These are phyloP conservation scores for Sericinus montela DNA, from an alignment of 2,888 invertebrate genomes.

Conservation along the genomic window DNA sequence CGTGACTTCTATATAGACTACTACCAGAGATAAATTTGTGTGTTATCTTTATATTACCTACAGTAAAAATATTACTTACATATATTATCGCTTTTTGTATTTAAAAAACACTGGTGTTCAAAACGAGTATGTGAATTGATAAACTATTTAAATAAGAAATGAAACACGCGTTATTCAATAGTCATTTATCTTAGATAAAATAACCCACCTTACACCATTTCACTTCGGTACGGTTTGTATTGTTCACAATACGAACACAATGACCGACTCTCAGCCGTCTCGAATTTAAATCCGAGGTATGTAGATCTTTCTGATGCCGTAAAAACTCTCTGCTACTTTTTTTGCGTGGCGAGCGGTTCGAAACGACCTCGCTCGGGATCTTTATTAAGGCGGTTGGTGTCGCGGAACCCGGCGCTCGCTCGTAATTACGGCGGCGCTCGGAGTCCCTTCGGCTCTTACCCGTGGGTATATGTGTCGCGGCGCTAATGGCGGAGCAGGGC, in stretches of 20 bases:
- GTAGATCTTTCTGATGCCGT: constrained; percentile 11
- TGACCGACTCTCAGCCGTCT: neutral
- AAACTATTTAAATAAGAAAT: too few relatives aligned
- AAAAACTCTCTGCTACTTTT: constrained; percentile 13
- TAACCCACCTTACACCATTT: too few relatives aligned
- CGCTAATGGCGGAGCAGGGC: constrained; percentile 14
- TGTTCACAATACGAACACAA: neutral
- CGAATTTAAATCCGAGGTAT: neutral
- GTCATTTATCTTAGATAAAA: too few relatives aligned
- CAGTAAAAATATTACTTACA: too few relatives aligned
- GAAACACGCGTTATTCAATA: too few relatives aligned
- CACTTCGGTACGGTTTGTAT: neutral
- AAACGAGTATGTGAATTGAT: too few relatives aligned
- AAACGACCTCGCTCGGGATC: constrained; percentile 12
- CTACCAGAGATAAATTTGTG: too few relatives aligned
- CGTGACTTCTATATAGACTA: too few relatives aligned
- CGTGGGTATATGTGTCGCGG: constrained; percentile 42
- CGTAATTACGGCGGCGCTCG: constrained; percentile 36
- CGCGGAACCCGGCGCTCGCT: constrained; percentile 14
- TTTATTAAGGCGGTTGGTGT: constrained; percentile 10
- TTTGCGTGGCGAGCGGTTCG: constrained; percentile 8
- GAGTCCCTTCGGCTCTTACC: constrained; percentile 50
- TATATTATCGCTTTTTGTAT: too few relatives aligned
- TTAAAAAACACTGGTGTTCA: too few relatives aligned
- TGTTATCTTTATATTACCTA: too few relatives aligned